Base-by-base conservation (phyloP, 2,888 invertebrate genomes). In the Glaucopsyche alexis region DNA sequence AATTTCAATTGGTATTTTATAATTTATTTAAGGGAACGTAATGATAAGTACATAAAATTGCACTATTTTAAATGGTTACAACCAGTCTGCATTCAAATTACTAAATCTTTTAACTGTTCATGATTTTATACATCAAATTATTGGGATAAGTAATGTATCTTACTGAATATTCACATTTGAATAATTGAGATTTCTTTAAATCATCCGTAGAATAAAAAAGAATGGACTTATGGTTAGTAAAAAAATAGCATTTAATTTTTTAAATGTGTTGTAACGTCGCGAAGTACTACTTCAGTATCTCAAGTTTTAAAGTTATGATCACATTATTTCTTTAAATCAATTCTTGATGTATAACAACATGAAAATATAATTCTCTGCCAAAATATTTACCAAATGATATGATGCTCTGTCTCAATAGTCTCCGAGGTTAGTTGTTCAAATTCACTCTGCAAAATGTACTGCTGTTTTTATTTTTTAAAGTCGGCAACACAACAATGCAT, bases 1-100 rank as follows among this genome's bases (percentile, higher is more conserved):
- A 72, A 74, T 72, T 74, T 74, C 66, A 76, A 81, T 82, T 79
- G 78, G 79, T 82, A 78, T 76, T 75, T 71, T 42, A 72, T 69
- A 67, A 72, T 79, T 77, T 79, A 76, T 71, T 66, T 74, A 74
- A 72, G 66, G 72, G 73, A 75, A 74, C 72, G 72, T 71, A 73
- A 55, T 65, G 29, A 71, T 74, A 67, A 50, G 66, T 67, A 67
- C 66, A 67, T 72, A 40, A 65, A 50, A 42, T 72, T 67, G 66
- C 72, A 72, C 72, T 66, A 14, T 42, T 42, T 65, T 52, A 29
- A 13, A 67, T 40, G 50, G 65, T 49, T 38, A 66, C 42, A 40
- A 19, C 49, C 49, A 72, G 49, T 52, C 69, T 11, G 67, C 67
- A 45, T 45, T 67, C 16, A 47, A 60, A 55, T 5, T 66, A 42